Conservation (phyloP, 2,797 vertebrate species). For the Coranthus polyacanthus region DNA sequence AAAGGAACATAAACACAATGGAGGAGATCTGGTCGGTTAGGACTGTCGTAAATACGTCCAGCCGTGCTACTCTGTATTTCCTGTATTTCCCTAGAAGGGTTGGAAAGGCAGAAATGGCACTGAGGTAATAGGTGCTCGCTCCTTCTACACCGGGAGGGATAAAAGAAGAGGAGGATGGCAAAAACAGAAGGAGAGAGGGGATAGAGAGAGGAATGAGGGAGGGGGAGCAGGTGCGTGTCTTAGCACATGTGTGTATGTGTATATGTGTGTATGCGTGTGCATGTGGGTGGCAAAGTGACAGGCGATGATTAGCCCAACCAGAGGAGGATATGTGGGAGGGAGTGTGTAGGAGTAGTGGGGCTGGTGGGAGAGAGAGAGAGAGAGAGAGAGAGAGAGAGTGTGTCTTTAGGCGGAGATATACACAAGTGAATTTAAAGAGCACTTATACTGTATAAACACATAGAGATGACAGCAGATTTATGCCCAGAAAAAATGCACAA, state of each 20-base stretch:
- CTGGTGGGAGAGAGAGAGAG: slow-evolving; percentile 33
- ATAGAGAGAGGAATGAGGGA: slow-evolving; percentile 32
- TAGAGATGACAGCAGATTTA: slow-evolving; percentile 31
- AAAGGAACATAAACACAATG: slow-evolving; percentile 45
- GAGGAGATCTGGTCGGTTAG: slow-evolving; percentile 18
- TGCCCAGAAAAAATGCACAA: slow-evolving; percentile 40
- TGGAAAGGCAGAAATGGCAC: slow-evolving; percentile 53
- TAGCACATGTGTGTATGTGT: slow-evolving; percentile 53
- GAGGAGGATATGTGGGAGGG: slow-evolving; percentile 82
- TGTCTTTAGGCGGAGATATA: slow-evolving; percentile 68
- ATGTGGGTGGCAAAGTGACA: slow-evolving; percentile 83
- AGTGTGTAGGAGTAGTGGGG: slow-evolving; percentile 77
- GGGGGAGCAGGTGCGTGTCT: slow-evolving; percentile 58
- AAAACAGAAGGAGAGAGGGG: slow-evolving; percentile 35
- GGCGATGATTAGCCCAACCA: slow-evolving; percentile 85
- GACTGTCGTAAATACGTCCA: slow-evolving; percentile 44
- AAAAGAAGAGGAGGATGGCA: slow-evolving; percentile 45
- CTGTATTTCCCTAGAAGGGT: slow-evolving; percentile 49
- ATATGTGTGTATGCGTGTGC: slow-evolving; percentile 46
- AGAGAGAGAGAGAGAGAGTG: slow-evolving; percentile 34
- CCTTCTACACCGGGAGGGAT: slow-evolving; percentile 38
- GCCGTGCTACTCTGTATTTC: slow-evolving; percentile 1
- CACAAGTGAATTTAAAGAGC: slow-evolving; percentile 73
- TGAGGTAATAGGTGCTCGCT: slow-evolving; percentile 48
- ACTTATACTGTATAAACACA: slow-evolving; percentile 56